Evolutionary conservation across 1,140 invertebrate species (phyloP).

Genomic region (Psix sp.): DNA sequence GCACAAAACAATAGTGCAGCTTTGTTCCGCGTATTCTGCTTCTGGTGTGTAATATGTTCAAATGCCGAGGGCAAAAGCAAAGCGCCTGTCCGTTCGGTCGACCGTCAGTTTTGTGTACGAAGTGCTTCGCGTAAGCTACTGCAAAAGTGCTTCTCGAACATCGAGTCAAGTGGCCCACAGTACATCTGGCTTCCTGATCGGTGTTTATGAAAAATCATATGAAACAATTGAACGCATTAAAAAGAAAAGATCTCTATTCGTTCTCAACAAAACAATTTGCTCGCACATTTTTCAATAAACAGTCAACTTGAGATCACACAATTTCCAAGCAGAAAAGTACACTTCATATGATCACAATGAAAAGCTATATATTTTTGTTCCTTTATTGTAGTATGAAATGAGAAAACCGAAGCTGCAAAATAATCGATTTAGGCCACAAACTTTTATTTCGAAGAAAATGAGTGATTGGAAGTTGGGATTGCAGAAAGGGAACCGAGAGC

Average conservation of each 20-base stretch:
- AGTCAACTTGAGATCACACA: no score
- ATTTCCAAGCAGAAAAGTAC: no score
- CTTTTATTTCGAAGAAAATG: slow-evolving; percentile 59
- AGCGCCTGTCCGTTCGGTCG: slow-evolving; percentile 67
- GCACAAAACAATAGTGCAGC: slow-evolving; percentile 73
- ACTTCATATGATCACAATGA: no score
- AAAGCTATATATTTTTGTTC: no score
- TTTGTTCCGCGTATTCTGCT: slow-evolving; percentile 67
- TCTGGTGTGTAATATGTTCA: slow-evolving; percentile 69
- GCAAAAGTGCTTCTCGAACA: slow-evolving; percentile 65
- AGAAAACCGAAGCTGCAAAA: no score
- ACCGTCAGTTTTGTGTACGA: slow-evolving; percentile 69
- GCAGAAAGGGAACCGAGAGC: slow-evolving; percentile 46
- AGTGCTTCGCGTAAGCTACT: slow-evolving; percentile 66
- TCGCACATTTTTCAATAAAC: not conserved
- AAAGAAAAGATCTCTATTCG: no score
- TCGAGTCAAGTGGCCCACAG: slow-evolving; percentile 69
- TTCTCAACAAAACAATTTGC: not conserved
- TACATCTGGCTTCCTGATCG: slow-evolving; percentile 75
- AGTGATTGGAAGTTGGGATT: slow-evolving; percentile 53
- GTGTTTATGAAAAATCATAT: slow-evolving; percentile 76
- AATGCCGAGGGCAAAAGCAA: slow-evolving; percentile 61
- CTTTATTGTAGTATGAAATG: no score
- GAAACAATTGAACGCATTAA: slow-evolving; percentile 60
- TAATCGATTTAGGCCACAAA: slow-evolving; percentile 62